Conservation (phyloP, 2,888 invertebrate species). For the Nomada ruficornis region DNA sequence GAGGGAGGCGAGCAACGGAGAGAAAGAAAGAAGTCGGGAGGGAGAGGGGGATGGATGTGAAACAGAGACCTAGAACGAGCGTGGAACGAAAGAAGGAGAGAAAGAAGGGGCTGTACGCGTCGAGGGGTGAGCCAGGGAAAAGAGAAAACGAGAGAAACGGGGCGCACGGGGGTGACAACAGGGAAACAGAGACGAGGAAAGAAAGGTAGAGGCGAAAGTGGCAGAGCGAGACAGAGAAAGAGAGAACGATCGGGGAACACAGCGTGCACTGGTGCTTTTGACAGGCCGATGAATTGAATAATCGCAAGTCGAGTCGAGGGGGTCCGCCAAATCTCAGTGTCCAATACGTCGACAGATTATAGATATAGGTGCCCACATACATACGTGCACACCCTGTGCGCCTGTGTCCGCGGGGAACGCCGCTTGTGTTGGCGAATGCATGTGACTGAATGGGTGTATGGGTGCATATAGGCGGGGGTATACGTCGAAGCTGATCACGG, state of each 20-base stretch:
- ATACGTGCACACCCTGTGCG: conserved; percentile 6
- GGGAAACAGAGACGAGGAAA: conserved; percentile 53
- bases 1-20: conserved; percentile 44
- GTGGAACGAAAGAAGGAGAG: conserved; percentile 45
- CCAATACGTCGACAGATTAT: conserved; percentile 78
- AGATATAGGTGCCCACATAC: conserved; percentile 63
- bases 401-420: conserved; percentile 3
- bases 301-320: conserved; percentile 84
- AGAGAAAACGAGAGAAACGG: conserved; percentile 60
- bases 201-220: conserved; percentile 60
- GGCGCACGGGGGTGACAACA: conserved; percentile 34
- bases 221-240: conserved; percentile 63
- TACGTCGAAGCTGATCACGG: conserved; percentile 63
- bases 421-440: conserved; percentile 10
- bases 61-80: conserved; percentile 38
- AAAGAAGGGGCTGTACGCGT: conserved; percentile 33
- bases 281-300: conserved; percentile 85
- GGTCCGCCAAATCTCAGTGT: conserved; percentile 84
- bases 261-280: conserved; percentile 84
- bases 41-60: conserved; percentile 30
- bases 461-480: conserved; percentile 11
- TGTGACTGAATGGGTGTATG: conserved; percentile 14
- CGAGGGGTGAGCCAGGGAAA: conserved; percentile 48
- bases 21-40: conserved; percentile 31
- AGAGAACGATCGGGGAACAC: conserved; percentile 80